These are phyloP conservation scores for Zoroaster sp. DNA, from an alignment of 53 echinoderm and acorn worm species.

Conservation along the genomic window DNA sequence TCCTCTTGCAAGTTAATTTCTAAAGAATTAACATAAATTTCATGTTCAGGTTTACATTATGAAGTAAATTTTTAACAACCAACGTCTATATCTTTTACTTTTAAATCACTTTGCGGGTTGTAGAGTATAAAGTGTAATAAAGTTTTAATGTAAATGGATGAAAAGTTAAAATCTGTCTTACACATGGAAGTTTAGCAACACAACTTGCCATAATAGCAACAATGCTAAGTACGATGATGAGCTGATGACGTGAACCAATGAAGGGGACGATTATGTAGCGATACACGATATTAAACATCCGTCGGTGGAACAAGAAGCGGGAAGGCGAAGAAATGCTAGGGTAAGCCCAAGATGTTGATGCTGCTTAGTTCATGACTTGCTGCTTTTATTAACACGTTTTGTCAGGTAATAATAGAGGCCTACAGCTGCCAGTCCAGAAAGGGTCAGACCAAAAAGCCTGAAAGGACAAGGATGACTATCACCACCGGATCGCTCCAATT, in stretches of 20 bases:
- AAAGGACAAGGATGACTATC: constrained; percentile 23
- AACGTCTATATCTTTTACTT: too few species aligned
- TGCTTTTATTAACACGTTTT: constrained; percentile 52
- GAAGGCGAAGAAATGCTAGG: constrained; percentile 36
- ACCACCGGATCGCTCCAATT: constrained; percentile 65
- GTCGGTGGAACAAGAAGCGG: constrained; percentile 37
- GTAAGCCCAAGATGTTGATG: constrained; percentile 54
- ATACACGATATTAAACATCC: constrained; percentile 9
- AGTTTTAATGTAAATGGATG: too few species aligned
- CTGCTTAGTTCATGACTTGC: constrained; percentile 56
- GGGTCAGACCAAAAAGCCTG: constrained; percentile 27
- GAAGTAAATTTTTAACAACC: too few species aligned
- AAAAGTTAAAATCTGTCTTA: too few species aligned
- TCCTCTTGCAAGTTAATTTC: too few species aligned
- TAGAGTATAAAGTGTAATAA: too few species aligned
- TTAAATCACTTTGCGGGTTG: too few species aligned
- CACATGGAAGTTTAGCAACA: too few species aligned
- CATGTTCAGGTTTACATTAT: too few species aligned
- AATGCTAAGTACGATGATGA: background rate
- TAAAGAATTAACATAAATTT: too few species aligned
- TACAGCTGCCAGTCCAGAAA: constrained; percentile 28
- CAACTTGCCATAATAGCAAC: constrained; percentile 15
- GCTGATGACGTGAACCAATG: constrained; percentile 32
- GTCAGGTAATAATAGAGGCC: constrained; percentile 33
- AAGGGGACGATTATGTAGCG: constrained; percentile 16